Evolutionary conservation across 2,888 invertebrate genomes (phyloP).

Genomic region (Volucella bombylans): DNA sequence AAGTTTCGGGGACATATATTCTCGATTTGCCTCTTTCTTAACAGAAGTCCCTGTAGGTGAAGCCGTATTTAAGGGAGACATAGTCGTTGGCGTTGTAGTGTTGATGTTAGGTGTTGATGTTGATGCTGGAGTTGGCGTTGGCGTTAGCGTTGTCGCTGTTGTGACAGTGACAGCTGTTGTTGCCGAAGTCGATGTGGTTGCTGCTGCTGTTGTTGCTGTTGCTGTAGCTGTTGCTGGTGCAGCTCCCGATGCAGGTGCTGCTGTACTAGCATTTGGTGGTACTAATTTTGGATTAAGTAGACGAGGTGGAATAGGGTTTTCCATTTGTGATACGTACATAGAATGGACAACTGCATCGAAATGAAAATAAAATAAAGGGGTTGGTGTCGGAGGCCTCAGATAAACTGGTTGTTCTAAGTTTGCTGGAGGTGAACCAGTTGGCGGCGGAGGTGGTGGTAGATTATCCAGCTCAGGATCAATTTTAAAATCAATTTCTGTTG

Average conservation of each 20-base stretch:
- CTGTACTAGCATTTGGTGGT: slow-evolving; percentile 75
- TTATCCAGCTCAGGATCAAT: slow-evolving; percentile 76
- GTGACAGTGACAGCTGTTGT: not conserved
- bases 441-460: slow-evolving; percentile 79
- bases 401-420: slow-evolving; percentile 78
- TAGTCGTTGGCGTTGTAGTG: slow-evolving; percentile 42
- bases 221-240: not conserved
- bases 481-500: slow-evolving; percentile 71
- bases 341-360: slow-evolving; percentile 79
- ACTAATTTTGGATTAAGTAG: slow-evolving; percentile 79
- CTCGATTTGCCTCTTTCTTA: slow-evolving; percentile 75
- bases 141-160: too few relatives aligned
- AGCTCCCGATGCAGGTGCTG: slow-evolving; percentile 5
- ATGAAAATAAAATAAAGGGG: slow-evolving; percentile 79
- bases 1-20: slow-evolving; percentile 75
- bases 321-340: slow-evolving; percentile 79
- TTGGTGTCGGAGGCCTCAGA: slow-evolving; percentile 77
- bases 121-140: too few relatives aligned
- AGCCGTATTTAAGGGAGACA: slow-evolving; percentile 76
- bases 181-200: not conserved
- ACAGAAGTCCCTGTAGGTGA: slow-evolving; percentile 60
- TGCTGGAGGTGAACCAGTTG: slow-evolving; percentile 76
- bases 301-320: slow-evolving; percentile 77
- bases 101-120: too few relatives aligned
- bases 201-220: slow-evolving; percentile 12